Base-by-base conservation (phyloP, 64 coral and sea anemone genomes). In the Stylophora pistillata region DNA sequence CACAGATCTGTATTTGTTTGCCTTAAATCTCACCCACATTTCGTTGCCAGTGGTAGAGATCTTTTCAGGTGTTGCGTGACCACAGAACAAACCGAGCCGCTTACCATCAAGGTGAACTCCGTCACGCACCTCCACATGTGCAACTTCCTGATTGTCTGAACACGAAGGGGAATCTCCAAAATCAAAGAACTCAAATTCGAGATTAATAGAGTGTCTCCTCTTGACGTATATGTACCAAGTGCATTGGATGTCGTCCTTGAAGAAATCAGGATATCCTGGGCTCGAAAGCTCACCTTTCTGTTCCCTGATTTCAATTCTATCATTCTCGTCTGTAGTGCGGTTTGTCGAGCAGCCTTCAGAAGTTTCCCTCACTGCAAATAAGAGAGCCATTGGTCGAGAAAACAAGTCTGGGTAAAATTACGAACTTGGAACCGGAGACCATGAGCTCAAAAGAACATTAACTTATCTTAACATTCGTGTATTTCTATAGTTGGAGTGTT, bases 151-250 rank as follows among this genome's bases (percentile, higher is more conserved):
- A n/a, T 12, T 73, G 25, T 21, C 27, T 14, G 68, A 83, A 71
- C 88, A 90, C 18, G 78, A 29, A 12, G 2, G 15, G 1, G 33
- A 21, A 9, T 63, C 52, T 74, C 88, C 78, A 16, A 90, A 32
- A 26, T 90, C 88, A 58, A 90, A 90, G 65, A 63, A 74, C 28
- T 64, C 56, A 28, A 90, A 90, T 73, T 90, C 29, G 21, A 90
- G 70, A 23, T 79, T 59, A 28, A 90, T 72, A 10, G 72, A 71
- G 28, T 83, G 56, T 21, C 56, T 81, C 69, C 26, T 79, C 25
- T 28, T 32, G 27, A 84, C 88, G 29, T 23, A 52, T 25, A 90
- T 90, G 11, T 73, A 25, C 88, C 88, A 90, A 11, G 78, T 81
- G 23, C 88, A 90, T 26, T 84, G 69, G 34, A 81, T 83, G 29